phyloP scores from a whole-genome alignment of 2,113 vertebrate genomes.

The Neotoma lepida region DNA sequence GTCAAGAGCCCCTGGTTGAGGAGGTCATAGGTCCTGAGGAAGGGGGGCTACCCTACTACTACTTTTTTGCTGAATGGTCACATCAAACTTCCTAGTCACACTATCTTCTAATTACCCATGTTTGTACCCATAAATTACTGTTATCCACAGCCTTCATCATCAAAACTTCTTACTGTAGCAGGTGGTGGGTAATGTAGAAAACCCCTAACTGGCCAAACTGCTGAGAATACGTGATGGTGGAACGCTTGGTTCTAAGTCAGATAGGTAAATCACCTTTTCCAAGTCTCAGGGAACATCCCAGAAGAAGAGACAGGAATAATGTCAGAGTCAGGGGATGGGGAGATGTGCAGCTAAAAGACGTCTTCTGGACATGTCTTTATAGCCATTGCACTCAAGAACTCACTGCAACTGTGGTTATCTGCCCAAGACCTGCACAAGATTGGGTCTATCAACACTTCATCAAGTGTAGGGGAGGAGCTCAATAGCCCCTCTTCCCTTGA shows the following conservation, averaged over 20 bases:
- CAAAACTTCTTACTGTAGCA: neutral
- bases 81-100: neutral
- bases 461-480: neutral
- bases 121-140: neutral
- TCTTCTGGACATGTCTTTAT: neutral
- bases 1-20: neutral
- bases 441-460: neutral
- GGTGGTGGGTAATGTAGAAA: neutral
- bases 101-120: neutral
- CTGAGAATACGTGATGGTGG: neutral
- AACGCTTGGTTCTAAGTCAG: neutral
- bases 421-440: neutral
- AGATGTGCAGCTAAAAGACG: neutral
- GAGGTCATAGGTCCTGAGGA: neutral
- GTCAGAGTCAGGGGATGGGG: neutral
- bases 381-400: neutral
- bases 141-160: neutral
- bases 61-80: neutral
- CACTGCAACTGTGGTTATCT: neutral
- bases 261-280: neutral
- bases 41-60: neutral
- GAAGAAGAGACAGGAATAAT: neutral
- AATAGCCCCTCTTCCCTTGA: neutral
- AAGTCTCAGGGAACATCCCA: neutral
- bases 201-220: neutral